These are phyloP conservation scores for Poecile atricapillus DNA, from an alignment of 2,113 vertebrate genomes.

Conservation along the genomic window DNA sequence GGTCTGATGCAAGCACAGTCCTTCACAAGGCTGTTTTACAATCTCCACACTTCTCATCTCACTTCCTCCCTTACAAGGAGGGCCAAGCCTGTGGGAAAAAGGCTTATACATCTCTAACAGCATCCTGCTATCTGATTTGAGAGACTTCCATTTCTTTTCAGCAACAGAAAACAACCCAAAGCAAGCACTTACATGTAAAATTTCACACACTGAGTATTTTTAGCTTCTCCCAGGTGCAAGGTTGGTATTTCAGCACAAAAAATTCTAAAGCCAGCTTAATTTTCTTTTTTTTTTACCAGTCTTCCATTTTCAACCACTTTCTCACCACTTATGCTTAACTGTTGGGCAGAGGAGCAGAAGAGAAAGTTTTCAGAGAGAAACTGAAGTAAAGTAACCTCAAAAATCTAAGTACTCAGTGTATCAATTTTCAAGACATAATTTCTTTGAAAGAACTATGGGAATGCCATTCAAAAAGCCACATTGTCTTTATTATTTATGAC, in stretches of 20 bases:
- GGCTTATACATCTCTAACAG: not conserved
- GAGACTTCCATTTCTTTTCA: not conserved
- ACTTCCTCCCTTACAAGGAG: not conserved
- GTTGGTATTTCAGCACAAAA: not conserved
- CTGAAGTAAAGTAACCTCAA: not conserved
- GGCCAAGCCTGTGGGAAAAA: not conserved
- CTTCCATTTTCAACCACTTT: not conserved
- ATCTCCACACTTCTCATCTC: not conserved
- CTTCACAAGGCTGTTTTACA: not conserved
- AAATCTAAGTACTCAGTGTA: not conserved
- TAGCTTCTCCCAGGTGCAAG: not conserved
- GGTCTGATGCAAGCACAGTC: fast-evolving
- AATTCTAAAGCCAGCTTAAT: not conserved
- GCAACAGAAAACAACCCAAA: not conserved
- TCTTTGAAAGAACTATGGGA: not conserved
- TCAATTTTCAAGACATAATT: not conserved
- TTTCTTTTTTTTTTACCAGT: not conserved
- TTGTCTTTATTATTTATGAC: not conserved
- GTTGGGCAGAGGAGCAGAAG: not conserved
- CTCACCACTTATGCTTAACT: not conserved
- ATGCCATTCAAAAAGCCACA: not conserved
- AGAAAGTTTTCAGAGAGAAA: not conserved
- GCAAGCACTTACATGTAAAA: not conserved
- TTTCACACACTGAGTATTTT: not conserved
- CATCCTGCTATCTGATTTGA: not conserved